phyloP scores from a whole-genome alignment of 1,140 invertebrate genomes.

The Drosophila biarmipes region DNA sequence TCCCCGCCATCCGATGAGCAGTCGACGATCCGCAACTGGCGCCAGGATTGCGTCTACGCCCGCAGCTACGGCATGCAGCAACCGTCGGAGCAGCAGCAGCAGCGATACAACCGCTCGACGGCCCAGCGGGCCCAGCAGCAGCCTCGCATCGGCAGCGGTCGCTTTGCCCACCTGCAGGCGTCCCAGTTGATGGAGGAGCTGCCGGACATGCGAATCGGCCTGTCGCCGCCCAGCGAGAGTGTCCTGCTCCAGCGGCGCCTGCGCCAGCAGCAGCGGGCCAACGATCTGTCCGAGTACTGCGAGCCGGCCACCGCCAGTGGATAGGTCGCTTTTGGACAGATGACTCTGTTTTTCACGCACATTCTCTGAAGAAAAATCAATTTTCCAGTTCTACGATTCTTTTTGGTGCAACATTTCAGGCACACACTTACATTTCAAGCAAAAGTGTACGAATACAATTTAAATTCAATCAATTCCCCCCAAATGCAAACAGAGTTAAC shows the following conservation, averaged over 20 bases:
- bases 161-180: slow-evolving; percentile 54
- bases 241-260: slow-evolving; percentile 91
- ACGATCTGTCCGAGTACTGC: slow-evolving; percentile 68
- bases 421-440: not conserved
- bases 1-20: slow-evolving; percentile 78
- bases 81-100: slow-evolving; percentile 21
- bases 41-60: slow-evolving; percentile 75
- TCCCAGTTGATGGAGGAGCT: slow-evolving; percentile 63
- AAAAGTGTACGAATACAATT: slow-evolving; percentile 15
- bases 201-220: slow-evolving; percentile 86
- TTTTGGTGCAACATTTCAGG: slow-evolving; percentile 13
- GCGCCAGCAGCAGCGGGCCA: slow-evolving; percentile 61
- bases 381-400: slow-evolving; percentile 33
- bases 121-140: slow-evolving; percentile 45
- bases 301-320: slow-evolving; percentile 79
- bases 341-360: slow-evolving; percentile 46
- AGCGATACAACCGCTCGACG: slow-evolving; percentile 14
- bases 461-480: slow-evolving; percentile 38
- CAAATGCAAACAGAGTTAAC: slow-evolving; percentile 35
- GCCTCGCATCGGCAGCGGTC: slow-evolving; percentile 63
- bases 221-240: slow-evolving; percentile 94
- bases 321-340: slow-evolving; percentile 33
- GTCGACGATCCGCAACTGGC: slow-evolving; percentile 76
- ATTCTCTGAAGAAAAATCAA: slow-evolving; percentile 39
- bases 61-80: slow-evolving; percentile 65